These are phyloP conservation scores for Oreochromis tanganicae DNA, from an alignment of 2,113 vertebrate genomes.

Conservation along the genomic window DNA sequence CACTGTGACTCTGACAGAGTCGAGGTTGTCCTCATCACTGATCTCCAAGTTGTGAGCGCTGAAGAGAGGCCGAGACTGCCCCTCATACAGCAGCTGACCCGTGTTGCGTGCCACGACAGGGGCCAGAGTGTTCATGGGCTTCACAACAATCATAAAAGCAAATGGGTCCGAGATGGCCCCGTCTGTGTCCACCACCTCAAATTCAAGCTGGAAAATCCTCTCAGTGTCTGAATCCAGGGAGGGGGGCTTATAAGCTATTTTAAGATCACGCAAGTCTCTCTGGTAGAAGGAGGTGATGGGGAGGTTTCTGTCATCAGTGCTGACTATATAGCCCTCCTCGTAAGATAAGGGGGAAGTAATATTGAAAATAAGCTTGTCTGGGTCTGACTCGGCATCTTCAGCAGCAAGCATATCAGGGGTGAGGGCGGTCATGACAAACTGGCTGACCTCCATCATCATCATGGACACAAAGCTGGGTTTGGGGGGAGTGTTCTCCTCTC, in stretches of 20 bases:
- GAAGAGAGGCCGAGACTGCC: slow-evolving; percentile 86
- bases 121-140: slow-evolving; percentile 91
- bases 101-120: slow-evolving; percentile 88
- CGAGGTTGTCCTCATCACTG: slow-evolving; percentile 87
- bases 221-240: slow-evolving; percentile 82
- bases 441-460: slow-evolving; percentile 97
- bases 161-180: slow-evolving; percentile 89
- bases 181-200: slow-evolving; percentile 88
- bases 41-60: slow-evolving; percentile 80
- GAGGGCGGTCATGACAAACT: slow-evolving; percentile 91
- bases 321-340: slow-evolving; percentile 88
- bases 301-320: slow-evolving; percentile 89
- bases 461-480: slow-evolving; percentile 91
- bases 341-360: slow-evolving; percentile 84
- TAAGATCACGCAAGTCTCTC: slow-evolving; percentile 81
- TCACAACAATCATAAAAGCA: slow-evolving; percentile 91
- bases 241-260: slow-evolving; percentile 89
- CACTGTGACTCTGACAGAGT: slow-evolving; percentile 78
- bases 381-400: slow-evolving; percentile 81
- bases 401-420: slow-evolving; percentile 90
- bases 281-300: slow-evolving; percentile 91
- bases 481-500: slow-evolving; percentile 82
- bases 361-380: slow-evolving; percentile 86
- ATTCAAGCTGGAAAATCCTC: slow-evolving; percentile 87
- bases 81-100: slow-evolving; percentile 90